Percentiles rank a stretch among this genome's conserved stretches.
Conservation (phyloP, 2,797 vertebrate species). For the Sorex maritimensis region DNA sequence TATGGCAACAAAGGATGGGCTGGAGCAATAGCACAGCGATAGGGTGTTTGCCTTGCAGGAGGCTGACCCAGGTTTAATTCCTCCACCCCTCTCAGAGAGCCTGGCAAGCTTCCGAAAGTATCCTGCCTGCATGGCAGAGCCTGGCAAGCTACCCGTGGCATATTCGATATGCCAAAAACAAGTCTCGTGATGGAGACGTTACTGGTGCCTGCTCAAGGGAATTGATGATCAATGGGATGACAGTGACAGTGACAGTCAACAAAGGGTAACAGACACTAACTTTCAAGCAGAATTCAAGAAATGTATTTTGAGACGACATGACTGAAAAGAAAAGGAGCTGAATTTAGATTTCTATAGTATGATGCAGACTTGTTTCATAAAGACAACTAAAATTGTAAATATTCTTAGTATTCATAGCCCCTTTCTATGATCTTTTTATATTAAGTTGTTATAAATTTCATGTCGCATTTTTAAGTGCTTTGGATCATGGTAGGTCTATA, state of each 20-base stretch:
- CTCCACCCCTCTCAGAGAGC: too few species aligned
- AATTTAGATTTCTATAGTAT: constrained; percentile 42
- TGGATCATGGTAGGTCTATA: not conserved
- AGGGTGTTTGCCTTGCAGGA: too few species aligned
- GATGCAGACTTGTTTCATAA: not conserved
- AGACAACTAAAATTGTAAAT: constrained; percentile 29
- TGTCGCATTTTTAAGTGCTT: constrained; percentile 43
- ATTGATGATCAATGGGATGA: too few species aligned
- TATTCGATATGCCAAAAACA: too few species aligned
- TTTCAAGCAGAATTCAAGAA: constrained; percentile 55
- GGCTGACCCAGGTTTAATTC: too few species aligned
- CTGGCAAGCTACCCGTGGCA: too few species aligned
- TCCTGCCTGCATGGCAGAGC: too few species aligned
- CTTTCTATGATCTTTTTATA: constrained; percentile 21
- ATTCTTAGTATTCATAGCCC: not conserved
- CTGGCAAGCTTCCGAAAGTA: too few species aligned
- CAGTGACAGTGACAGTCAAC: not conserved
- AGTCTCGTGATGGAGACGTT: too few species aligned
- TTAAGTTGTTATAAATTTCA: constrained; percentile 32
- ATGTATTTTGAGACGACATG: not conserved
- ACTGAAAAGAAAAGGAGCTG: constrained; percentile 54
- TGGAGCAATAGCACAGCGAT: too few species aligned
- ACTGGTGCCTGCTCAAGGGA: too few species aligned
- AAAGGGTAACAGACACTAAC: not conserved
- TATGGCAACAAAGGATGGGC: not conserved